phyloP scores from a whole-genome alignment of 2,113 vertebrate species.

The Saimiri boliviensis region DNA sequence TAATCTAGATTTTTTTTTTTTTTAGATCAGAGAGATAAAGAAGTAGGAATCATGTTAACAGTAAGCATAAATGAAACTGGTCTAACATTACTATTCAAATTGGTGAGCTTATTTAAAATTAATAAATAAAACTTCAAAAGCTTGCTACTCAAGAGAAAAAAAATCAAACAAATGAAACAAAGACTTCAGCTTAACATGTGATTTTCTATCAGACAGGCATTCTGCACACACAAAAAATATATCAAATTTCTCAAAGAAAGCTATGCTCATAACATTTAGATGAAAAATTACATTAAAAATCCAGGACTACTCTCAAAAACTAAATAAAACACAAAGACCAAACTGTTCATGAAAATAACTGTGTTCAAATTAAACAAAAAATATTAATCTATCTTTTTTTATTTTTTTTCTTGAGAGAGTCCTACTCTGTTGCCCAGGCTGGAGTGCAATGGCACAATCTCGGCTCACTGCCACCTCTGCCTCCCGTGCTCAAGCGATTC shows the following conservation, averaged over 20 bases:
- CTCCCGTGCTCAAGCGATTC: too few species aligned
- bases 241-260: slow-evolving; percentile 18
- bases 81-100: slow-evolving; percentile 31
- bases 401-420: too few species aligned
- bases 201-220: neutral
- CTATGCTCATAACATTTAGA: slow-evolving; percentile 18
- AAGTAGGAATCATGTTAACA: neutral
- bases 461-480: too few species aligned
- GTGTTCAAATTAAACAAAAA: neutral
- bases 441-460: too few species aligned
- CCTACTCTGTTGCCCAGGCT: too few species aligned
- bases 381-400: neutral
- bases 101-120: slow-evolving; percentile 25
- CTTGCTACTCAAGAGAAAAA: slow-evolving; percentile 2
- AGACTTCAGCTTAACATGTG: neutral
- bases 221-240: neutral
- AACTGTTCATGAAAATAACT: neutral
- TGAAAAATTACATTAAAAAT: neutral
- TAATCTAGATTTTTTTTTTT: neutral
- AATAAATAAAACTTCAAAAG: slow-evolving; percentile 34
- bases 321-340: slow-evolving; percentile 35
- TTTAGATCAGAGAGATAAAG: neutral
- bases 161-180: slow-evolving; percentile 18
- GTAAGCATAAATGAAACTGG: slow-evolving; percentile 7
- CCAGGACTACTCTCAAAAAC: neutral